These are phyloP conservation scores for Tiliqua scincoides DNA, from an alignment of 2,113 vertebrate genomes.

Conservation along the genomic window DNA sequence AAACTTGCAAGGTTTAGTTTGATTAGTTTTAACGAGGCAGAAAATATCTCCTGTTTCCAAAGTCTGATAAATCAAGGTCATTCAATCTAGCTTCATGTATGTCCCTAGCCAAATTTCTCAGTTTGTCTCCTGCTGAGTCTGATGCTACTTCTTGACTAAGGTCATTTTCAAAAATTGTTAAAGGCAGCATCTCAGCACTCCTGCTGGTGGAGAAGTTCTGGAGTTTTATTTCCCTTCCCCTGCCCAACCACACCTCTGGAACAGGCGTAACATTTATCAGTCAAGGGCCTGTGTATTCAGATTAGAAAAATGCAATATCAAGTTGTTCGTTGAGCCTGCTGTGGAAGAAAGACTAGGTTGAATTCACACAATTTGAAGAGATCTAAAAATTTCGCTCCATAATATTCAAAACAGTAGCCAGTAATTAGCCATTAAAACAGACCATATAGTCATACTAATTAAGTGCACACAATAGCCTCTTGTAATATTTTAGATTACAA, in stretches of 20 bases:
- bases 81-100: too few relatives aligned
- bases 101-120: too few relatives aligned
- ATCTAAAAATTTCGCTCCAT: neutral
- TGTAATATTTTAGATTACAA: neutral
- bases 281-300: neutral
- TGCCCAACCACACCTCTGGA: neutral
- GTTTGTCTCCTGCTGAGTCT: too few relatives aligned
- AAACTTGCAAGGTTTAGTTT: too few relatives aligned
- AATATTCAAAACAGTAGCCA: slow-evolving; percentile 18
- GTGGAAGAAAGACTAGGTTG: neutral
- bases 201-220: too few relatives aligned
- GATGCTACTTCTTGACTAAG: too few relatives aligned
- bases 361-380: neutral
- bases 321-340: neutral
- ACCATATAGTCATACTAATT: neutral
- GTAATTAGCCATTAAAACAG: neutral
- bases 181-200: too few relatives aligned
- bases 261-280: neutral
- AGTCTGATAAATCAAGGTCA: too few relatives aligned
- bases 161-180: too few relatives aligned
- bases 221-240: too few relatives aligned
- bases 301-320: neutral
- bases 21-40: too few relatives aligned
- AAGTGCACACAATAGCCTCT: neutral
- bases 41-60: too few relatives aligned